These are phyloP conservation scores for Hassar affinis DNA, from an alignment of 2,113 vertebrate species.

Conservation along the genomic window DNA sequence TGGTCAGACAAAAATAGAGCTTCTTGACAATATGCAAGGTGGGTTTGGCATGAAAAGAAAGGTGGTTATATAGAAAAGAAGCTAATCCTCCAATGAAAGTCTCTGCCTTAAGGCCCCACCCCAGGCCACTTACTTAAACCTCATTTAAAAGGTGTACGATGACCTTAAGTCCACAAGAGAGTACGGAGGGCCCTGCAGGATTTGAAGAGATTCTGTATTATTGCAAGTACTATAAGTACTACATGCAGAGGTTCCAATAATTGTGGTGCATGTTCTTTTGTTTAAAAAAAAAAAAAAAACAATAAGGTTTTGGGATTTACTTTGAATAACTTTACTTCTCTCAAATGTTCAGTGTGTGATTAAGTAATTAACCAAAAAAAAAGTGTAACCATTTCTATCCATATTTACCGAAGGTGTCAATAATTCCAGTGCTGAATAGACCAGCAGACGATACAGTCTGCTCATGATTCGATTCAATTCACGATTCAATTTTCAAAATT, in stretches of 20 bases:
- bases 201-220: not conserved
- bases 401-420: not conserved
- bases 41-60: not conserved
- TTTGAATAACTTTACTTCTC: not conserved
- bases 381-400: not conserved
- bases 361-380: not conserved
- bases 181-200: not conserved
- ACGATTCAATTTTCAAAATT: no score
- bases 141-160: not conserved
- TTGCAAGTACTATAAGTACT: not conserved
- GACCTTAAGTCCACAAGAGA: not conserved
- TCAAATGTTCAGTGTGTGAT: not conserved
- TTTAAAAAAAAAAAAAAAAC: not conserved
- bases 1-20: not conserved
- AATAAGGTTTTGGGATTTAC: not conserved
- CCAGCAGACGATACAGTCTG: no score
- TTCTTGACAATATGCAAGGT: not conserved
- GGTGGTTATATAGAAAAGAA: not conserved
- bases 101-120: not conserved
- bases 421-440: no score
- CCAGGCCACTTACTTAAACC: not conserved
- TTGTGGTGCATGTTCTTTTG: not conserved
- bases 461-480: no score
- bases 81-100: not conserved
- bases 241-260: not conserved